phyloP scores from a whole-genome alignment of 1,140 invertebrate genomes.

The Zaprionus gabonicus region DNA sequence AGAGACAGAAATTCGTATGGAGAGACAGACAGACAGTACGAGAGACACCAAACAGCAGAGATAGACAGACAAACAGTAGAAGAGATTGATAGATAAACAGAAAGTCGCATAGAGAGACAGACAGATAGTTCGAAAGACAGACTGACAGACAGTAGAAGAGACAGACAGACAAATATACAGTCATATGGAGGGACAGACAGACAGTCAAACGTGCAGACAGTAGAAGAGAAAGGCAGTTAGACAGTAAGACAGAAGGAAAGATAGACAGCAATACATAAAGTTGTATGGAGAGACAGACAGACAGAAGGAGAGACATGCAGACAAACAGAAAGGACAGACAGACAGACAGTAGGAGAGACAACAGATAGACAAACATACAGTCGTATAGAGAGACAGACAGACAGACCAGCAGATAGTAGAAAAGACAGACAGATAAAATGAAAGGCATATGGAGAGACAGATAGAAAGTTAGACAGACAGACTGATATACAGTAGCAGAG shows the following conservation, averaged over 20 bases:
- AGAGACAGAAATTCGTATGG: neutral
- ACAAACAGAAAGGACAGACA: neutral
- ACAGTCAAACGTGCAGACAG: neutral
- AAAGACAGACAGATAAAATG: conserved; percentile 34
- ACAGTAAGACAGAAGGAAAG: conserved; percentile 4
- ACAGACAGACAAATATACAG: conserved; percentile 37
- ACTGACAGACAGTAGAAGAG: neutral
- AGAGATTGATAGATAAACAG: conserved; percentile 7
- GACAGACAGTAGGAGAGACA: conserved; percentile 12
- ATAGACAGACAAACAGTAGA: conserved; percentile 23
- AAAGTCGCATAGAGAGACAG: conserved; percentile 17
- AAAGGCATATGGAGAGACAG: conserved; percentile 15
- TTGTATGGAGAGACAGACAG: neutral
- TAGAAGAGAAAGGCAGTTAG: conserved; percentile 5
- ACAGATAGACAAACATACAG: neutral
- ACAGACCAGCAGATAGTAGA: conserved; percentile 8
- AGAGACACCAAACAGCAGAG: neutral
- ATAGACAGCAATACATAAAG: neutral
- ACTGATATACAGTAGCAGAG: neutral
- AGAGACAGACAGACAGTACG: neutral
- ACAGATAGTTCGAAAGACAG: neutral
- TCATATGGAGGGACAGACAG: conserved; percentile 23
- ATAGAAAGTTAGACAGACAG: neutral
- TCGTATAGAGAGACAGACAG: neutral
- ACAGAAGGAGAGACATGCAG: conserved; percentile 29